phyloP scores from a whole-genome alignment of 2,113 vertebrate genomes.

The Lipotes vexillifer region DNA sequence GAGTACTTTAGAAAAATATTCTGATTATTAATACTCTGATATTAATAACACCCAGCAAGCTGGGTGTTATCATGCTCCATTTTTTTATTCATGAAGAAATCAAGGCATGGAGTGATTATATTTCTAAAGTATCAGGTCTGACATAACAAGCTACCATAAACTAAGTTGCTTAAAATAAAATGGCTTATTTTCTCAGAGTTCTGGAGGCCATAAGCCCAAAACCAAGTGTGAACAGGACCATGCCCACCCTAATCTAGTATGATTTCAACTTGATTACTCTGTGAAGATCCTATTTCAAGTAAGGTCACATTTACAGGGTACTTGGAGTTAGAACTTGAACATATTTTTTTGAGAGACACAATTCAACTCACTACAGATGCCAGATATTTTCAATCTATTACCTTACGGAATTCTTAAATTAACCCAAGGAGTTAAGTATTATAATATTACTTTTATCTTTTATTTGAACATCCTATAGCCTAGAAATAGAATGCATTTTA shows the following conservation, averaged over 20 bases:
- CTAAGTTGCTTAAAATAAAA: not conserved
- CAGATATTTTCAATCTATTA: not conserved
- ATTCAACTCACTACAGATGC: not conserved
- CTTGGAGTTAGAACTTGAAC: not conserved
- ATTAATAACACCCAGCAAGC: not conserved
- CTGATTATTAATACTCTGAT: not conserved
- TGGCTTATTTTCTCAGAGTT: not conserved
- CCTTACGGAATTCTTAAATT: not conserved
- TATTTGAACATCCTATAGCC: not conserved
- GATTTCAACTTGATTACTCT: not conserved
- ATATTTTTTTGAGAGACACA: not conserved
- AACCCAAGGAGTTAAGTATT: not conserved
- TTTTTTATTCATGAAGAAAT: not conserved
- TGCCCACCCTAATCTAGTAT: not conserved
- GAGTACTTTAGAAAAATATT: not conserved
- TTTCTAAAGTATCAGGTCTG: not conserved
- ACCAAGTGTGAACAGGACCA: not conserved
- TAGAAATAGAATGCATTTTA: not conserved
- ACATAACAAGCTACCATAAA: not conserved
- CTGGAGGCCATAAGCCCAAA: not conserved
- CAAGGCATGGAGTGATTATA: not conserved
- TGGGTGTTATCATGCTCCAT: not conserved
- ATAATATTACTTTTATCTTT: not conserved
- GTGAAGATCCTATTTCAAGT: not conserved
- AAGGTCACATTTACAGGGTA: not conserved